Base-by-base conservation (phyloP, 1,140 invertebrate genomes). In the Drosophila bifasciata region DNA sequence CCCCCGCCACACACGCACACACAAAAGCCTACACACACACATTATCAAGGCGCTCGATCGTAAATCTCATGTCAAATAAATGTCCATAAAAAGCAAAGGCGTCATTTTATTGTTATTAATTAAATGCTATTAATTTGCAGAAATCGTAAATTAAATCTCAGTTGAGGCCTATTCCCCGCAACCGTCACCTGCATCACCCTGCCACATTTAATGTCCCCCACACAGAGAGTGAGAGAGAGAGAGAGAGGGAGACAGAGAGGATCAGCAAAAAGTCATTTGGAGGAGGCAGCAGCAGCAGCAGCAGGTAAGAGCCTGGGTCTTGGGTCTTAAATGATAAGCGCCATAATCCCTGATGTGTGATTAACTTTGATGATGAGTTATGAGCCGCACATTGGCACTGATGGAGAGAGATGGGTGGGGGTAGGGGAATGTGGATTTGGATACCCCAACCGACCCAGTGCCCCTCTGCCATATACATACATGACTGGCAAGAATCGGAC, bases 101-200 rank as follows among this genome's bases (percentile, higher is more conserved):
- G 84, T 88, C 84, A 88, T 84, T 88, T 88, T 88, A 88, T 89
- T 88, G 84, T 88, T 88, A 88, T 88, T 88, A 88, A 88, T 88
- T 88, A 89, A 88, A 88, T 50, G 84, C 84, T 89, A 88, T 88
- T 88, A 89, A 88, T 88, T 88, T 88, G 85, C 80, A 89, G 84
- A 89, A 88, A 88, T 88, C 84, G 84, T 88, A 88, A 88, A 88
- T 88, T 89, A 88, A 88, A 88, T 89, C 84, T 79, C 53, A 57
- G 69, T 40, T 64, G 61, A 61, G 73, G 73, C 43, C 72, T 53
- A 57, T 61, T 51, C 46, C 71, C 64, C 19, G 19, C 19, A 2
- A 21, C 64, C 32, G 32, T 48, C 60, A 69, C 66, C 66, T 69
- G 64, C 21, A 5, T 13, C 13, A 36, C 59, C 39, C 70, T 70